These are phyloP conservation scores for Gastrophysa polygoni DNA, from an alignment of 2,888 invertebrate species.

Conservation along the genomic window DNA sequence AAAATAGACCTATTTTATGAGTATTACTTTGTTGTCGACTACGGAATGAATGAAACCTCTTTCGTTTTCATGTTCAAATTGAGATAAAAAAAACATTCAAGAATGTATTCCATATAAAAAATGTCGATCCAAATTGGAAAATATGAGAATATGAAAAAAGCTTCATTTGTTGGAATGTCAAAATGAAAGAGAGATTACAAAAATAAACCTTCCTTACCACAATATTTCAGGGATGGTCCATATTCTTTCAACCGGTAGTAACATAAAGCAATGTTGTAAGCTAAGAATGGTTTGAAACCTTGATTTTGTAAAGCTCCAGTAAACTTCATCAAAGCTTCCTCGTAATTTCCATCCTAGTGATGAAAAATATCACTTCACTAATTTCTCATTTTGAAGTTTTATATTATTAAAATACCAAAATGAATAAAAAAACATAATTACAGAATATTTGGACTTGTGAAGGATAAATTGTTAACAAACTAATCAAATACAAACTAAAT, in stretches of 20 bases:
- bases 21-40: neutral
- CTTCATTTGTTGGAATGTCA: neutral
- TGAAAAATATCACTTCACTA: conserved; percentile 5
- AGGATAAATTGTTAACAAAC: too few species aligned
- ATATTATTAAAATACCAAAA: too few species aligned
- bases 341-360: conserved; percentile 78
- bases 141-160: too few species aligned
- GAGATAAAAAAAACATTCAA: neutral
- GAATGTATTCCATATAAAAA: neutral
- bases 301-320: conserved; percentile 83
- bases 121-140: too few species aligned
- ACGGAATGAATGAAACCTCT: neutral
- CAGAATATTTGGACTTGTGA: too few species aligned
- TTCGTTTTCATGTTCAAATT: neutral
- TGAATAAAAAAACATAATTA: too few species aligned
- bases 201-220: conserved; percentile 66
- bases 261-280: conserved; percentile 94
- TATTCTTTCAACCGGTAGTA: conserved; percentile 94
- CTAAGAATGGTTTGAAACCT: conserved; percentile 89
- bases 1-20: neutral
- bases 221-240: conserved; percentile 89
- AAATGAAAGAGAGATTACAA: neutral
- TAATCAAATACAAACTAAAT: too few species aligned
- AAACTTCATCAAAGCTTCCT: conserved; percentile 91
- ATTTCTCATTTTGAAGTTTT: too few species aligned